A percentile compares a stretch with the other conserved stretches of the same genome.
These are phyloP conservation scores for Pachliopta kotzebuea DNA, from an alignment of 2,888 invertebrate species.

Conservation along the genomic window DNA sequence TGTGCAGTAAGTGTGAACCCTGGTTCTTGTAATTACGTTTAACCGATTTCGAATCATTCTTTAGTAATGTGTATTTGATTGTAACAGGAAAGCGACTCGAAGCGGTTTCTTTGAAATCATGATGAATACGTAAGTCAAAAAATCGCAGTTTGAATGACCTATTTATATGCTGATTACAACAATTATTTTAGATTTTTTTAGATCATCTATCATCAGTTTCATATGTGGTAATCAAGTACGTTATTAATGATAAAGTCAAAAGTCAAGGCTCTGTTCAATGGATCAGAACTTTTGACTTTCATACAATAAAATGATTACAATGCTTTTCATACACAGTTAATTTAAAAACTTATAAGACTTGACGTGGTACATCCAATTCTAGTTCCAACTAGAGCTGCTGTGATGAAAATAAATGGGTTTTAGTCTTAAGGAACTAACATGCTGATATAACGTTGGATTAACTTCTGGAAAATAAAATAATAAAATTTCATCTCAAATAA, in stretches of 20 bases:
- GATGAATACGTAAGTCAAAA: background rate
- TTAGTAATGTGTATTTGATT: slow-evolving; percentile 7
- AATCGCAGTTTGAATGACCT: background rate
- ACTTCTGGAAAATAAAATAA: background rate
- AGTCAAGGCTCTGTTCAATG: no score
- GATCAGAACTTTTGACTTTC: no score
- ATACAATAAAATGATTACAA: no score
- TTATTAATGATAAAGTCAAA: no score
- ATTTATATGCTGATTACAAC: no score
- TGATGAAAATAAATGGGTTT: slow-evolving; percentile 24
- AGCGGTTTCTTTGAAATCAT: background rate
- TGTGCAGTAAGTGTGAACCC: background rate
- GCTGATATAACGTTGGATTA: slow-evolving; percentile 3
- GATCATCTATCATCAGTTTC: no score
- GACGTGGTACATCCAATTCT: slow-evolving; percentile 20
- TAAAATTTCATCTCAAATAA: no score
- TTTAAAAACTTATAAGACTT: slow-evolving; percentile 22
- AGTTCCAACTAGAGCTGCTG: slow-evolving; percentile 12
- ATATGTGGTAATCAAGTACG: no score
- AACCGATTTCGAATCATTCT: background rate
- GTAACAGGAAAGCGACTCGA: background rate
- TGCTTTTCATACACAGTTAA: no score
- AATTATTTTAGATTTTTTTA: no score
- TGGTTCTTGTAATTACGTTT: background rate
- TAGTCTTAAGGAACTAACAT: slow-evolving; percentile 13